Evolutionary conservation across 2,888 invertebrate species (phyloP).

Genomic region (Anaspis maculata): DNA sequence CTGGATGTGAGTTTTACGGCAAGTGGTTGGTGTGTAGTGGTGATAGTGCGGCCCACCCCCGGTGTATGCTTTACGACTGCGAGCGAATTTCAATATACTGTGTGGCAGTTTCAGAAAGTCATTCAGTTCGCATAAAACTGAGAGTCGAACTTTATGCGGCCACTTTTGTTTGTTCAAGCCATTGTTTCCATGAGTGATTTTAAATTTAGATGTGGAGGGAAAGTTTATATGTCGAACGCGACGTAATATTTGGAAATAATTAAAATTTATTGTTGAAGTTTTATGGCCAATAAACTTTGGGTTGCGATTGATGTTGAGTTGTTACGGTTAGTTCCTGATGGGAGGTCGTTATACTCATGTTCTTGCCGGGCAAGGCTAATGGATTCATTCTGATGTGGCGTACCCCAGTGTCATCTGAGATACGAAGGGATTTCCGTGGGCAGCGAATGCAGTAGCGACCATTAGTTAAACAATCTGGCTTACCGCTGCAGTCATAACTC

Average conservation of each 20-base stretch:
- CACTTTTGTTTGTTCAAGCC: conserved; percentile 7
- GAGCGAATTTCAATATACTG: conserved; percentile 17
- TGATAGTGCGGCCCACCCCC: too few species aligned
- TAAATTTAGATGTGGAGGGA: conserved; percentile 10
- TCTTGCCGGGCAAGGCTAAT: conserved; percentile 4
- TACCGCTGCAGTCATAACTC: too few species aligned
- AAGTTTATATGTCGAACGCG: background rate
- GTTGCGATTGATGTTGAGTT: too few species aligned
- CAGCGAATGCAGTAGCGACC: too few species aligned
- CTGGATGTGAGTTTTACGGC: conserved; percentile 4
- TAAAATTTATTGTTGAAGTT: conserved; percentile 6
- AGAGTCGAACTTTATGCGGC: conserved; percentile 14
- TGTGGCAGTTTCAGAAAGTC: conserved; percentile 14
- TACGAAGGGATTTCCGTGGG: too few species aligned
- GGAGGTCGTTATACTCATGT: background rate
- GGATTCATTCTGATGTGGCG: too few species aligned
- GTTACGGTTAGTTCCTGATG: too few species aligned
- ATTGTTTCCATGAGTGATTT: conserved; percentile 8
- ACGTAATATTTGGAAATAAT: conserved; percentile 8
- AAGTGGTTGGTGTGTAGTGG: too few species aligned
- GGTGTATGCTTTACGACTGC: conserved; percentile 12
- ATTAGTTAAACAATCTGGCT: too few species aligned
- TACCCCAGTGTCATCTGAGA: too few species aligned
- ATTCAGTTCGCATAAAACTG: conserved; percentile 15
- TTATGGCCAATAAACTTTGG: background rate